Evolutionary conservation across 92 coral and sea anemone genomes (phyloP), one percentile per base, ranked within the genome.

Genomic region (Ricordea florida): DNA sequence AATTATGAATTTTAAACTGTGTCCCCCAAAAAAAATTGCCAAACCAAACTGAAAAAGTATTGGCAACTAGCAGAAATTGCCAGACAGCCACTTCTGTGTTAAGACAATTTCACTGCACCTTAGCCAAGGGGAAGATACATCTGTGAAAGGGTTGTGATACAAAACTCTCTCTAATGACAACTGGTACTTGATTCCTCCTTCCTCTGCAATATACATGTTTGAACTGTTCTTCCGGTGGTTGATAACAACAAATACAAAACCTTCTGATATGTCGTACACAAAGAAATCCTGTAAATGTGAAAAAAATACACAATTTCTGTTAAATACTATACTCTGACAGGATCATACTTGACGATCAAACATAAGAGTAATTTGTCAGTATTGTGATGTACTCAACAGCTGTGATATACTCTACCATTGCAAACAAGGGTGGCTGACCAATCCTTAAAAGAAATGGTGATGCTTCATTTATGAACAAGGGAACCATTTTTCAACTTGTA

Each of bases 101-200:
- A 55, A 26, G 15, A 24, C 14, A 5, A n/a, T 53, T 17, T 11
- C 26, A 7, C 9, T 47, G 17, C 74, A 96, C 99, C 97, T 96
- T 20, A 96, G 84, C 99, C 99, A 96, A 4, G 87, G 87, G 21
- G 99, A 96, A 1, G 99, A 96, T 24, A 96, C 99, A 73, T 96
- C 94, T 5, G 97, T 92, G 69, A 67, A 72, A 0, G 99, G 99
- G 51, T 96, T 96, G 62, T 96, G 99, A 40, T 96, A 96, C 57
- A 96, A 82, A 26, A 96, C 99, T 55, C 99, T 85, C 17, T 87
- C 85, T 34, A 96, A 49, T 5, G 97, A 96, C 32, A 96, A 72
- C 5, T 85, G 82, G 74, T 85, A 96, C 22, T 83, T 88, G 11
- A 50, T 34, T 9, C 99, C 99, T 10, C 57, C 78, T 14, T 20